Evolutionary conservation across 1,140 invertebrate species (phyloP), one percentile per base, ranked within the genome.

Genomic region (Acromyrmex charruanus): DNA sequence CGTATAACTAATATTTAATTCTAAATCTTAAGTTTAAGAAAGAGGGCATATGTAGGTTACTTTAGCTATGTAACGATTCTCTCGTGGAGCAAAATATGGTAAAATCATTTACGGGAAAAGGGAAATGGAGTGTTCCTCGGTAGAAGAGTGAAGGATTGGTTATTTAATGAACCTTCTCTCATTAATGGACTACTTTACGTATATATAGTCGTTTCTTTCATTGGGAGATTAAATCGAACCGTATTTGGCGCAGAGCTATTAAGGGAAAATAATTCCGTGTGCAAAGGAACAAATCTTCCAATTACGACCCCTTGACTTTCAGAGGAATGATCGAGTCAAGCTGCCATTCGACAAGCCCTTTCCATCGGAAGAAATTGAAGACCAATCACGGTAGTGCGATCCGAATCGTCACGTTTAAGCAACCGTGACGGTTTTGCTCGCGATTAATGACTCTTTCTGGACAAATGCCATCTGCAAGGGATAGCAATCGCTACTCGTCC

Each of bases 361-460:
- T 84, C 69, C 35, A 75, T 61, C 28, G n/a, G 39, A 51, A 75
- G 69, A 61, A 84, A 75, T 84, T 75, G 55, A 61, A 84, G 39
- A 61, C 18, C 55, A 51, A 84, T 84, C 55, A n/a, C 63, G 35
- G 6, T n/a, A 84, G 28, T 25, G 80, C 55, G 35, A 84, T 84
- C 69, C 65, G 77, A 86, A 86, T 69, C 39, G 53, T 25, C 25
- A 25, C 25, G 25, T 68, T 85, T 66, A 82, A 82, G 63, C 53
- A 71, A 69, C 53, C 77, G 77, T 79, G 66, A 63, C 31, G 53
- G 9, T 72, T 31, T 61, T 39, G 44, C 44, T 65, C 66, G 49
- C 74, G 84, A 88, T 86, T 88, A 88, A 88, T 88, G 82, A 88
- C 66, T 88, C 72, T 85, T 88, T 75, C 79, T 68, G 65, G 71